A percentile compares a stretch with the other conserved stretches of the same genome.
Evolutionary conservation across 1,140 invertebrate species (phyloP).

Genomic region (Phenacoccus solenopsis): DNA sequence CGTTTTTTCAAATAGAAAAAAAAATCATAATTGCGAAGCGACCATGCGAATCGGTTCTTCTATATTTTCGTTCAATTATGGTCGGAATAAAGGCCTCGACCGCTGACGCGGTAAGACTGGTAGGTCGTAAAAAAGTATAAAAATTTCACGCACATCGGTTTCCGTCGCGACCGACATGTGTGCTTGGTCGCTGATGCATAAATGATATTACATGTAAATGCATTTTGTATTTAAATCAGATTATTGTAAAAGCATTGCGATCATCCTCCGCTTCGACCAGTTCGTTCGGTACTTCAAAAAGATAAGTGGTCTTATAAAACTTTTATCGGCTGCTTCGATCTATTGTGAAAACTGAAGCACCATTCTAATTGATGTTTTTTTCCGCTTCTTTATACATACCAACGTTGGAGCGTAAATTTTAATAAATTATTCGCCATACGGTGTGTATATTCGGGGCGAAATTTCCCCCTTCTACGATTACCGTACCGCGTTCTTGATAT

Average conservation of each 20-base stretch:
- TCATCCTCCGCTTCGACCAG: neutral
- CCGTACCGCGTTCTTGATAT: too few species aligned
- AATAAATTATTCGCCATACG: constrained; percentile 3
- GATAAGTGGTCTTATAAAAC: neutral
- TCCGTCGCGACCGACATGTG: neutral
- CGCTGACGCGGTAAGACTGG: too few species aligned
- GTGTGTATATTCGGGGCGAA: too few species aligned
- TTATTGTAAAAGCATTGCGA: constrained; percentile 2
- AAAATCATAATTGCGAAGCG: too few species aligned
- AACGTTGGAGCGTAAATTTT: neutral
- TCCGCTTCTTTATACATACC: too few species aligned
- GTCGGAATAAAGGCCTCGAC: too few species aligned
- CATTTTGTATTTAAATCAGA: constrained; percentile 3
- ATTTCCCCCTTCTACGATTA: too few species aligned
- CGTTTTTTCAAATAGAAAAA: too few species aligned
- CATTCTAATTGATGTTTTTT: constrained; percentile 2
- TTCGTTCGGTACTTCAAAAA: neutral
- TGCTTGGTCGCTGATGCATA: neutral
- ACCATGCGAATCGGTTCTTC: too few species aligned
- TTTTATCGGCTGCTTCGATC: neutral
- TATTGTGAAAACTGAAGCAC: neutral
- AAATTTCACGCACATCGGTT: neutral
- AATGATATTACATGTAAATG: constrained; percentile 3
- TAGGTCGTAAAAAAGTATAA: neutral
- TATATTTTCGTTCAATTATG: too few species aligned